Evolutionary conservation across 2,113 vertebrate genomes (phyloP).

Genomic region (Glaucidium brasilianum): DNA sequence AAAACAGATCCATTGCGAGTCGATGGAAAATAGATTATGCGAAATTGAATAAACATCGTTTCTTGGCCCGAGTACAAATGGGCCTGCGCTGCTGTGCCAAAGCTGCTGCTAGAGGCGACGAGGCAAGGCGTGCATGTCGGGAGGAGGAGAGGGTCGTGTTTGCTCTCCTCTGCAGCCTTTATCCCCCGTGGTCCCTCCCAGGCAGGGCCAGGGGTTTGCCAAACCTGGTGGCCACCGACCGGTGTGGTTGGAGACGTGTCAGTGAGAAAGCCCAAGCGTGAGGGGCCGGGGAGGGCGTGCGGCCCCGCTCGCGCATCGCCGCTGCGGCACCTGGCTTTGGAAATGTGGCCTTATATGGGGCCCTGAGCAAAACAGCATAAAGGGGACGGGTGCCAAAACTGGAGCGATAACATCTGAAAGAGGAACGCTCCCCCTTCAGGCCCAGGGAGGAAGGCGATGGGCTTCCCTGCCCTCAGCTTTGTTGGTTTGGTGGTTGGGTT

Average conservation of each 20-base stretch:
- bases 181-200: neutral
- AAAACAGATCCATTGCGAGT: conserved; percentile 55
- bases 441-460: neutral
- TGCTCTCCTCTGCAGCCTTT: neutral
- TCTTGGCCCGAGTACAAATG: conserved; percentile 22
- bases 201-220: neutral
- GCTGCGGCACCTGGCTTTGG: conserved; percentile 48
- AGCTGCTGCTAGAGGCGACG: neutral
- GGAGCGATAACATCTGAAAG: conserved; percentile 10
- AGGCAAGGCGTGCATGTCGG: neutral
- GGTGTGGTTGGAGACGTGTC: neutral
- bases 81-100: neutral
- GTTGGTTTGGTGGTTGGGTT: neutral
- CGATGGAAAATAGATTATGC: conserved; percentile 54
- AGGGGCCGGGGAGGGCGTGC: fast-evolving
- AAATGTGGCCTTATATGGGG: conserved; percentile 68
- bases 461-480: neutral
- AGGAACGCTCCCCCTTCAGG: conserved; percentile 60
- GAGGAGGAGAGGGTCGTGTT: neutral
- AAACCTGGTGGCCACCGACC: fast-evolving
- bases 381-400: neutral
- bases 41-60: conserved; percentile 49
- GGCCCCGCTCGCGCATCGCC: fast-evolving
- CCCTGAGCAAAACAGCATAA: neutral
- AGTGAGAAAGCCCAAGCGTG: neutral